A percentile compares a stretch with the other conserved stretches of the same genome.
These are phyloP conservation scores for Timandra comae DNA, from an alignment of 2,888 invertebrate species.

Conservation along the genomic window DNA sequence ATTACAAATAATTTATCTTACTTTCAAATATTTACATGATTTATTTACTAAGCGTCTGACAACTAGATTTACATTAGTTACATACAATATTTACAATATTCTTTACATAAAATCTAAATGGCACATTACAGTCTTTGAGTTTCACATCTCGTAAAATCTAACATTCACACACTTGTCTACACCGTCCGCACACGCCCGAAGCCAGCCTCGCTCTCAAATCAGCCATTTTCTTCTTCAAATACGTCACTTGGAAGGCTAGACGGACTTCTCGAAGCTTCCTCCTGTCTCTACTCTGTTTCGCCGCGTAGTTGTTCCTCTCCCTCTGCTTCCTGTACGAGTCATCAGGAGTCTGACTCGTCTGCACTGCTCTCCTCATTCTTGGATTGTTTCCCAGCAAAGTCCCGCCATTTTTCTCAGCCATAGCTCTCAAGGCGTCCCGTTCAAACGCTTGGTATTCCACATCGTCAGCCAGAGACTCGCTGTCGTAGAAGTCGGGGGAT, in stretches of 20 bases:
- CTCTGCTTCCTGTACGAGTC: conserved; percentile 93
- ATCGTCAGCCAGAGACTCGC: conserved; percentile 61
- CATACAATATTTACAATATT: background rate
- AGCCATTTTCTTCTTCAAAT: conserved; percentile 91
- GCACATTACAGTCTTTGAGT: conserved; percentile 14
- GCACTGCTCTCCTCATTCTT: conserved; percentile 81
- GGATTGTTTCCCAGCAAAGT: conserved; percentile 77
- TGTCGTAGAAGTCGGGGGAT: conserved; percentile 41
- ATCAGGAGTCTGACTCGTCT: conserved; percentile 56
- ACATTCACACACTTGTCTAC: conserved; percentile 31
- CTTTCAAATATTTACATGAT: conserved; percentile 1
- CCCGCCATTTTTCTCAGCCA: conserved; percentile 79
- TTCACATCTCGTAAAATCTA: conserved; percentile 9
- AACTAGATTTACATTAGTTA: background rate
- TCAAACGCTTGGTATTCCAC: conserved; percentile 83
- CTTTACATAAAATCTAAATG: conserved; percentile 11
- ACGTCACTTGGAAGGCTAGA: conserved; percentile 91
- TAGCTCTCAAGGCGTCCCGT: conserved; percentile 80
- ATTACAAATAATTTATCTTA: too few species aligned
- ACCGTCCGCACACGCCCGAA: conserved; percentile 46
- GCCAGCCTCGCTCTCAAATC: conserved; percentile 83
- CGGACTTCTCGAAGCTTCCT: conserved; percentile 94
- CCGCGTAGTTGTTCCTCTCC: conserved; percentile 95
- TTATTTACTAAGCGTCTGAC: background rate
- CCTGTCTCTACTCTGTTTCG: conserved; percentile 93